These are phyloP conservation scores for Mythimna albipuncta DNA, from an alignment of 2,888 invertebrate genomes.

Conservation along the genomic window DNA sequence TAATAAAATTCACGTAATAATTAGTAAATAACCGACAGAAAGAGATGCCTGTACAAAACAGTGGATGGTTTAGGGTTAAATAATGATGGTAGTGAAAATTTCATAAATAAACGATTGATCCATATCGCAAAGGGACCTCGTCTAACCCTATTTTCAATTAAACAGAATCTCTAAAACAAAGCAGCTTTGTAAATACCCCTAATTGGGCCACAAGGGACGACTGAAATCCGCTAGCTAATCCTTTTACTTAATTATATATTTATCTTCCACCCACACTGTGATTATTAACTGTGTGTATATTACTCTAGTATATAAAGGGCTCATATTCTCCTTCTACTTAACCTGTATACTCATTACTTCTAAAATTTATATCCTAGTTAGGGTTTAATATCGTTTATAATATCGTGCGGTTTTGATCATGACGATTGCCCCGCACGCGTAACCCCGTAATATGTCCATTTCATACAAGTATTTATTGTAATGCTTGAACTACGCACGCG, in stretches of 20 bases:
- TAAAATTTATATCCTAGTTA: conserved; percentile 1
- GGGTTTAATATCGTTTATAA: no score
- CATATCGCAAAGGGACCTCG: conserved; percentile 1
- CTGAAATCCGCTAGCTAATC: conserved; percentile 23
- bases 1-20: no score
- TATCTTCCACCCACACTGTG: neutral
- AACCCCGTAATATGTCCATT: no score
- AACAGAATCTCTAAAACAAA: conserved; percentile 17
- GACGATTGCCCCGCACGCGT: no score
- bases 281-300: conserved; percentile 31
- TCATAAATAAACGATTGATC: conserved; percentile 13
- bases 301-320: conserved; percentile 1
- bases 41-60: neutral
- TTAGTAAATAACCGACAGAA: neutral
- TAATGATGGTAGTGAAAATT: neutral
- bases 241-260: conserved; percentile 37
- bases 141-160: conserved; percentile 33
- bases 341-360: conserved; percentile 3
- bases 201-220: conserved; percentile 32
- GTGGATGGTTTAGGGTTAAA: neutral
- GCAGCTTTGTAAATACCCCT: conserved; percentile 32
- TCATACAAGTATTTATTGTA: no score
- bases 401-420: no score
- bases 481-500: no score
- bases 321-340: conserved; percentile 3